Conservation (phyloP, 1,140 invertebrate species). For the Eumaeus atala region DNA sequence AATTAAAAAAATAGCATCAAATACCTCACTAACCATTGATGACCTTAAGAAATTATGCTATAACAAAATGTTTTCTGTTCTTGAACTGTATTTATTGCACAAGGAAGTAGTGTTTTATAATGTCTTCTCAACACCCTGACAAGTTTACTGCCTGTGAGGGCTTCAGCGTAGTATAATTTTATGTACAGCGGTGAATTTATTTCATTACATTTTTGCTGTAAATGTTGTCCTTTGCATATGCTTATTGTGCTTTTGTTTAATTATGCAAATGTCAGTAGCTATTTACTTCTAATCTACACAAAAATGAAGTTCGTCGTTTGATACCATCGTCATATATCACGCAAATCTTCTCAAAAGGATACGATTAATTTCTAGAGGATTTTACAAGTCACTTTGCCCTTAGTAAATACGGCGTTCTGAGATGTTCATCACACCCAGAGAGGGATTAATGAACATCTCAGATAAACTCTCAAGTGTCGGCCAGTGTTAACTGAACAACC, state of each 20-base stretch:
- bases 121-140: conserved; percentile 14
- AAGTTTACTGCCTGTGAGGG: conserved; percentile 21
- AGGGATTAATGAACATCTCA: too few relatives aligned
- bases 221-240: conserved; percentile 39
- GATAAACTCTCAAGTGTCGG: too few relatives aligned
- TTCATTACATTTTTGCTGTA: conserved; percentile 16
- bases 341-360: too few relatives aligned
- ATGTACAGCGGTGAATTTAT: background rate
- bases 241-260: conserved; percentile 61
- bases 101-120: conserved; percentile 24
- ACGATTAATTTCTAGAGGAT: too few relatives aligned
- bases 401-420: too few relatives aligned
- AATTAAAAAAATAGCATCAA: background rate
- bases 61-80: conserved; percentile 24
- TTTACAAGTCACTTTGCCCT: too few relatives aligned
- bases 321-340: too few relatives aligned
- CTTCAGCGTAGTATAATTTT: conserved; percentile 11
- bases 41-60: background rate
- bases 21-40: too few relatives aligned
- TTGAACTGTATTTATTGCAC: conserved; percentile 26
- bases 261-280: conserved; percentile 38
- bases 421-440: too few relatives aligned
- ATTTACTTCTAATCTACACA: conserved; percentile 20
- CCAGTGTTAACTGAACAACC: too few relatives aligned
- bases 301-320: too few relatives aligned